phyloP scores from a whole-genome alignment of 2,888 invertebrate species.

The Trachelus tabidus region DNA sequence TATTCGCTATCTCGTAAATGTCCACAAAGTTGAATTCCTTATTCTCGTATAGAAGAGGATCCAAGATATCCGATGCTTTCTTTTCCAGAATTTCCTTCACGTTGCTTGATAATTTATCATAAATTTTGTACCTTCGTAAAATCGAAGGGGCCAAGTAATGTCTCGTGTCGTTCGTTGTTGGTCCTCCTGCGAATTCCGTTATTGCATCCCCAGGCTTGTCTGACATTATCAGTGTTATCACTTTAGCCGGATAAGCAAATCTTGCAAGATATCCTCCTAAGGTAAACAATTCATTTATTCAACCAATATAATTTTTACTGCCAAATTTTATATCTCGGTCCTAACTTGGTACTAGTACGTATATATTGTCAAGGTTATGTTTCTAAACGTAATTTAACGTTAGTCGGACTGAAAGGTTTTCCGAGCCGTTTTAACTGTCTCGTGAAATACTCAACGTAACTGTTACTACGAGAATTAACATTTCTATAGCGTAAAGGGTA shows the following conservation, averaged over 20 bases:
- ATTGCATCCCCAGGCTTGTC: slow-evolving; percentile 73
- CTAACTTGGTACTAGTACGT: not conserved
- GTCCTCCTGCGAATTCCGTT: slow-evolving; percentile 73
- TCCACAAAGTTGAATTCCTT: slow-evolving; percentile 43
- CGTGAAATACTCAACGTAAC: not conserved
- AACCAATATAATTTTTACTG: not conserved
- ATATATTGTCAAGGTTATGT: not conserved
- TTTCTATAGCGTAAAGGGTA: not conserved
- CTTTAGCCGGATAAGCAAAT: slow-evolving; percentile 60
- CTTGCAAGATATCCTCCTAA: slow-evolving; percentile 67
- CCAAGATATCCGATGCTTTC: not conserved
- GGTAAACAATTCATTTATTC: not conserved
- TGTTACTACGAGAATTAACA: not conserved
- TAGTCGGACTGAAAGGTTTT: not conserved
- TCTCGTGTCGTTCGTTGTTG: slow-evolving; percentile 67
- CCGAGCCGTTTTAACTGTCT: not conserved
- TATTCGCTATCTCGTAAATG: slow-evolving; percentile 41
- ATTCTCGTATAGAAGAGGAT: slow-evolving; percentile 26
- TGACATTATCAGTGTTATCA: slow-evolving; percentile 73
- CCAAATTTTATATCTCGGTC: not conserved
- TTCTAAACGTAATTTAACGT: not conserved
- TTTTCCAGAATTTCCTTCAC: slow-evolving; percentile 41
- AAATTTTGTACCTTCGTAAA: slow-evolving; percentile 64
- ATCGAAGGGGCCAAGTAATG: slow-evolving; percentile 62
- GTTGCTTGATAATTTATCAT: slow-evolving; percentile 55